A percentile compares a stretch with the other conserved stretches of the same genome.
phyloP scores from a whole-genome alignment of 1,140 invertebrate genomes.

The Geopemphigus sp. region DNA sequence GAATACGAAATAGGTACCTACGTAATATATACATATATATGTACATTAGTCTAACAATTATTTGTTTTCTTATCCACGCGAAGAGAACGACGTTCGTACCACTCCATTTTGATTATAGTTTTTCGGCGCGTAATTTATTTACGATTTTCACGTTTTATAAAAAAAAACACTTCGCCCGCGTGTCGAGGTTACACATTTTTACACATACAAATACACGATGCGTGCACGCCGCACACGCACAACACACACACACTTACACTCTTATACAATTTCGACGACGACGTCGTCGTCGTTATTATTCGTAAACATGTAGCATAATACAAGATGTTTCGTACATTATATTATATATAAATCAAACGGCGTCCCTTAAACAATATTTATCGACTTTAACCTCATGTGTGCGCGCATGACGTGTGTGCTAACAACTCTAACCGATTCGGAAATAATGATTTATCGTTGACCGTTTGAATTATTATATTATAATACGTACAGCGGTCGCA shows the following conservation, averaged over 20 bases:
- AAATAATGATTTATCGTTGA: conserved; percentile 11
- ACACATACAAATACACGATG: too few relatives aligned
- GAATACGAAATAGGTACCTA: too few relatives aligned
- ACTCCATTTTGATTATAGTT: not conserved
- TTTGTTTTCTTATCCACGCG: not conserved
- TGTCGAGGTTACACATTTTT: too few relatives aligned
- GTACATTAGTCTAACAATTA: too few relatives aligned
- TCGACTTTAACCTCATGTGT: too few relatives aligned
- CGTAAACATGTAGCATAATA: not conserved
- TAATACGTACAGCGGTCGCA: not conserved
- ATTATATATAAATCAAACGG: conserved; percentile 7
- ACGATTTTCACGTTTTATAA: conserved; percentile 6
- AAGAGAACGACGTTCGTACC: conserved; percentile 1
- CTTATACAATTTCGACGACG: too few relatives aligned
- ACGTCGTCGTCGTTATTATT: not conserved
- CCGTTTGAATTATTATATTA: not conserved
- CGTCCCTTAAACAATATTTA: not conserved
- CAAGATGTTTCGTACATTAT: not conserved
- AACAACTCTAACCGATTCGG: not conserved
- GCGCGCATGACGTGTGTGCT: too few relatives aligned
- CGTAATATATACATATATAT: too few relatives aligned
- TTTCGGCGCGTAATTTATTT: conserved; percentile 12
- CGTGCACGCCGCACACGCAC: not conserved
- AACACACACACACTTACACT: not conserved
- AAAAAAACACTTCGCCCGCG: not conserved